Base-by-base conservation (phyloP, 2,113 vertebrate genomes). In the Aphelocoma coerulescens region DNA sequence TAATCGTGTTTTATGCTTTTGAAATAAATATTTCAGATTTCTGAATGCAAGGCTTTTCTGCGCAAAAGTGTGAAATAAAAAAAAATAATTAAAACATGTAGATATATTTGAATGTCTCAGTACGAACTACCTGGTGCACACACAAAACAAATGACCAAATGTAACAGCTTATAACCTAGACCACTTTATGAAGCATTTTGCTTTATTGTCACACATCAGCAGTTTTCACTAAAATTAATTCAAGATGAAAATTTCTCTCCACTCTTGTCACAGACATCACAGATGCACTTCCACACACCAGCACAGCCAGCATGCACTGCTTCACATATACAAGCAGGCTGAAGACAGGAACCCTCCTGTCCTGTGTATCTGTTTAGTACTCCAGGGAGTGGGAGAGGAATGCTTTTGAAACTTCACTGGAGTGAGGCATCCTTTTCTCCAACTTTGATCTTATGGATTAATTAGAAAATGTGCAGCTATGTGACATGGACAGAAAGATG, bases 261-360 rank as follows among this genome's bases (percentile, higher is more conserved):
- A 11, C 10, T 68, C 15, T 21, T 57, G 32, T 20, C 81, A 57
- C 41, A 62, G n/a, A 33, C 23, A 72, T 20, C 44, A 32, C 7
- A 57, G 54, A 65, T 10, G 6, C 30, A 16, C 24, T 59, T 91
- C 48, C 21, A 41, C 66, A 58, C 59, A 33, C 6, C 37, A 77
- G n/a, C 37, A 52, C 11, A 74, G 27, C 26, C 80, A 81, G 61
- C 0, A 2, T 1, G 0, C 4, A 15, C 19, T 22, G 32, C 21
- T 35, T 24, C n/a, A 58, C 10, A 28, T 14, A 21, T 2, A 48
- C 6, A 35, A 74, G 63, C 10, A 48, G 44, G 18, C 51, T 76
- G 82, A 66, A 76, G 61, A n/a, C n/a, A 48, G 14, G 33, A 33
- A 51, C 61, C 7, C 27, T 68, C 44, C 62, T 23, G 18, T 46